Evolutionary conservation across 2,797 vertebrate genomes (phyloP), one percentile per base, ranked within the genome.

Genomic region (Centroberyx gerrardi): DNA sequence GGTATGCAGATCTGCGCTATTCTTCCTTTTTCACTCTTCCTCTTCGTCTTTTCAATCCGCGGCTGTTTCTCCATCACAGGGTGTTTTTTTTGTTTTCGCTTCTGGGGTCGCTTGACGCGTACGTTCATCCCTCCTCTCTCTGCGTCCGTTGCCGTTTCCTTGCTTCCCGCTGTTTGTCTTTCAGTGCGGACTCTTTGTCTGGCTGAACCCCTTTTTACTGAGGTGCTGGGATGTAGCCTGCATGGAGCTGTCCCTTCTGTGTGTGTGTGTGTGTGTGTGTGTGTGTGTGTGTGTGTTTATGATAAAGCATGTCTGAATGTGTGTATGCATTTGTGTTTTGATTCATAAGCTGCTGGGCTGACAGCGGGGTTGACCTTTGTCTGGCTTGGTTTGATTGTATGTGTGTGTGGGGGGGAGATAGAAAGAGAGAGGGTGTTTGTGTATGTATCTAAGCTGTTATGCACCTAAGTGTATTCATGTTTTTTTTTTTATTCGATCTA

Each of bases 171-270:
- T 85, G 81, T 81, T 87, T 84, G 79, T 76, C 78, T 84, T 87
- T 87, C 62, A 80, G 69, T 56, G 78, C 74, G 18, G 82, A 74
- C 59, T 86, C 84, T 90, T 91, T 90, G 90, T 90, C 71, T 84
- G 70, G 48, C 58, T 73, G 36, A 79, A 68, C 17, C 78, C 78
- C 80, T 76, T 78, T 55, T 56, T 76, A 53, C 74, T 61, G 72
- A 53, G 60, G 48, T 62, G 68, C 74, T 53, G 80, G 53, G 80
- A 82, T 58, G 69, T 13, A 67, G 78, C 44, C 78, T 36, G 68
- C 62, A 17, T 31, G 22, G 63, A 71, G 54, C 68, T 67, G 33
- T 56, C 59, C 8, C 9, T 62, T 66, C 36, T 42, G 44, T 51
- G 51, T 52, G 62, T 70, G 72, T 60, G 76, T 80, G 28, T 61